Conservation (phyloP, 64 coral and sea anemone genomes). For the Acropora tenuis region DNA sequence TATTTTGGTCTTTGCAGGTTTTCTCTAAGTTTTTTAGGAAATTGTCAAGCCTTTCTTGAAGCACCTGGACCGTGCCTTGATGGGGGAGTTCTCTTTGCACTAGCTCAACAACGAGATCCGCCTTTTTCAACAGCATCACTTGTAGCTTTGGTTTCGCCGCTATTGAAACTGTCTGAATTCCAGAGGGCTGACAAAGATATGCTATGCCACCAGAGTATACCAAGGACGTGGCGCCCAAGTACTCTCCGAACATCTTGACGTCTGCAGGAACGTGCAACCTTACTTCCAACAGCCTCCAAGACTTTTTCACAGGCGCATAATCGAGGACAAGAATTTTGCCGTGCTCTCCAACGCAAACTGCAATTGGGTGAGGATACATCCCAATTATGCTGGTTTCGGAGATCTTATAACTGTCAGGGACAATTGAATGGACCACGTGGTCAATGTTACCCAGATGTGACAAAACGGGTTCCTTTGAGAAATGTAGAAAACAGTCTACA, state of each 20-base stretch:
- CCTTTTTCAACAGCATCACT: constrained; percentile 37
- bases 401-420: constrained; percentile 74
- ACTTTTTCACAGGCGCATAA: constrained; percentile 61
- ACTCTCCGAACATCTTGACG: constrained; percentile 64
- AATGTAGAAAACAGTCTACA: constrained; percentile 41
- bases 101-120: constrained; percentile 55
- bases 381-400: constrained; percentile 69
- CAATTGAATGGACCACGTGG: constrained; percentile 69
- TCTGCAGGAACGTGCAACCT: constrained; percentile 71
- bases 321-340: constrained; percentile 68
- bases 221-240: neutral
- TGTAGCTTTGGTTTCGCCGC: constrained; percentile 55
- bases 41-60: constrained; percentile 19
- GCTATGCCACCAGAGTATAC: constrained; percentile 60
- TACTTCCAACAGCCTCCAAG: constrained; percentile 56
- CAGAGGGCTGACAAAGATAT: constrained; percentile 12
- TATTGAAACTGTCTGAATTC: constrained; percentile 47
- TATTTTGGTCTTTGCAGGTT: constrained; percentile 30
- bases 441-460: neutral
- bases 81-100: constrained; percentile 17
- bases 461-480: neutral
- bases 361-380: constrained; percentile 63
- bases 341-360: constrained; percentile 42
- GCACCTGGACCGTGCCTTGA: constrained; percentile 40
- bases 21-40: constrained; percentile 44